Base-by-base conservation (phyloP, 2,797 vertebrate species). In the Adrianichthys oophorus region DNA sequence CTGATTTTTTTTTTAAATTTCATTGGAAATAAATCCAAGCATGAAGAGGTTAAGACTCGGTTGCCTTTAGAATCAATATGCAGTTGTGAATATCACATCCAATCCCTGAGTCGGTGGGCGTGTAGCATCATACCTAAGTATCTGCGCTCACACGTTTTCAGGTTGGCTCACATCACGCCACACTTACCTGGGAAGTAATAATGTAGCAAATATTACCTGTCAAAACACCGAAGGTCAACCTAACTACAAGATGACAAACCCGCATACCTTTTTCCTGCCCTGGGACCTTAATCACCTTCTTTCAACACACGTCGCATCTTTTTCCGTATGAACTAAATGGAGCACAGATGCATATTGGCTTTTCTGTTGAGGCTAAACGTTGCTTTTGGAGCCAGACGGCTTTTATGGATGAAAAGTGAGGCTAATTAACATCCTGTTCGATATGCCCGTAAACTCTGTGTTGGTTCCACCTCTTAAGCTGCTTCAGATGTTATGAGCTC, bases 361-460 rank as follows among this genome's bases (percentile, higher is more conserved):
- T 45, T 63, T 64, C 72, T 42, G 65, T 32, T 42, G 2, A 62
- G 51, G 81, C 77, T 81, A 78, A 57, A 41, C 65, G 74, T 81
- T 32, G 72, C 76, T 83, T 78, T 80, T 65, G 76, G 76, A 77
- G 19, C 76, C 80, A 80, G 83, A 80, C 75, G 18, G 65, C 67
- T 75, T 72, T 76, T 78, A 79, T 63, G 56, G 70, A 76, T 73
- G 83, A 73, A 70, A 79, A 78, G 80, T 48, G 59, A 50, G 37
- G 82, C 73, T 85, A 77, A 87, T 88, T 81, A 87, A 77, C 83
- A 79, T 78, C 48, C 26, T 18, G 4, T 8, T 55, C 59, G 53
- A 21, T 42, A 2, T 59, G 46, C 53, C 65, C 29, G 67, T 56
- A 2, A 57, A 52, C 43, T 45, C 67, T 17, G 41, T 5, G 44